Conservation (phyloP, 2,888 invertebrate genomes). For the Oscheius onirici region DNA sequence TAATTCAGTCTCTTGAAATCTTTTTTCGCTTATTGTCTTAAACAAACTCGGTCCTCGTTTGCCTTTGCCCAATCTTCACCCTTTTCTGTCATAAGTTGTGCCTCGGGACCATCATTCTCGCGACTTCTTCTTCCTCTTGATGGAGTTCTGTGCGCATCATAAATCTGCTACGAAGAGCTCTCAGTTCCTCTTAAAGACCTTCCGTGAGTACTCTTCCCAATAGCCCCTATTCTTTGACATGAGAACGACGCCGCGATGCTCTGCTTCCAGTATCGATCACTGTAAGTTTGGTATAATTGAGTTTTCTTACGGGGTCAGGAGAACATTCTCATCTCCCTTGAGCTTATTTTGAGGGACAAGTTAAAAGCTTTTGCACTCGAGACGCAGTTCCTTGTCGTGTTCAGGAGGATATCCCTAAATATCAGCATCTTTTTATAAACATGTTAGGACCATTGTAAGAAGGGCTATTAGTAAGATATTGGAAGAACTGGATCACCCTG, state of each 20-base stretch:
- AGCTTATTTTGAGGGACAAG: neutral
- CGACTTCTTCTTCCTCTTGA: neutral
- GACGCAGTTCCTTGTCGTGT: no score
- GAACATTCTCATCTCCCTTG: neutral
- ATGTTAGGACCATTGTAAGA: no score
- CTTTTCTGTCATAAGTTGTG: neutral
- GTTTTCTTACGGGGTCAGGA: neutral
- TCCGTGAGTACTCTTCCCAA: neutral
- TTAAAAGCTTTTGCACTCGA: no score
- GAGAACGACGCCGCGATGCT: neutral
- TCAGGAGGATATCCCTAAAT: no score
- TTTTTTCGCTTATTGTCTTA: no score
- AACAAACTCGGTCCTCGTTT: no score
- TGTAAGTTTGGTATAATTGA: conserved; percentile 10
- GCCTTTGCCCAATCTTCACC: no score
- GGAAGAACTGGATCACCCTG: no score
- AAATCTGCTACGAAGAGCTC: conserved; percentile 20
- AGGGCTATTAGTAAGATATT: no score
- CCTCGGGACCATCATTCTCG: conserved; percentile 7
- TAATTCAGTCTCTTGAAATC: no score
- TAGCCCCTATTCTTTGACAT: neutral
- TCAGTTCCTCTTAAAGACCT: conserved; percentile 27
- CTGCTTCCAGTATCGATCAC: conserved; percentile 7
- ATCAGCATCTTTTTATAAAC: no score
- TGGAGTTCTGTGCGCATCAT: conserved; percentile 3